phyloP scores from a whole-genome alignment of 2,113 vertebrate genomes.

The Cyprinodon variegatus region DNA sequence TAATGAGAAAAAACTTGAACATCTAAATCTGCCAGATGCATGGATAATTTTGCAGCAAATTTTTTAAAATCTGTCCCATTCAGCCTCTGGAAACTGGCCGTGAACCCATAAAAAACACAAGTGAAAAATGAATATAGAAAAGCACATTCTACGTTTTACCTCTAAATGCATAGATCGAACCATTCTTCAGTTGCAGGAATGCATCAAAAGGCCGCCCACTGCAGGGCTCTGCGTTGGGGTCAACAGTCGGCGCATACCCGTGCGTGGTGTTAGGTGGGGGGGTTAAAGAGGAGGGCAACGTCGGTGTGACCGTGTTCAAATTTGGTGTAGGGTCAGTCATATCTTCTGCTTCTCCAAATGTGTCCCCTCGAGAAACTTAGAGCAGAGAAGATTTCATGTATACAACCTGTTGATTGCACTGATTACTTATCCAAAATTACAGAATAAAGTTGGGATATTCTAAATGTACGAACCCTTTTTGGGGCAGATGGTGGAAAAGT shows the following conservation, averaged over 20 bases:
- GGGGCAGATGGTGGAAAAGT: slow-evolving; percentile 83
- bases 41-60: too few species aligned
- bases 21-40: neutral
- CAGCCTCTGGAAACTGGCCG: too few species aligned
- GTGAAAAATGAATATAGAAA: neutral
- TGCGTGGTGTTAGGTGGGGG: neutral
- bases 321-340: neutral
- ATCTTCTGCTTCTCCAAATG: slow-evolving; percentile 49
- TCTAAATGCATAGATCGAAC: slow-evolving; percentile 92
- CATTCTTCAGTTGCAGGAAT: slow-evolving; percentile 93
- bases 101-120: neutral
- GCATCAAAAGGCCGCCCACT: slow-evolving; percentile 88
- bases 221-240: slow-evolving; percentile 74
- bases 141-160: slow-evolving; percentile 72
- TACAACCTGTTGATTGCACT: neutral
- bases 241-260: neutral
- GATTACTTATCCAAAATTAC: neutral
- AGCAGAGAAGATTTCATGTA: neutral
- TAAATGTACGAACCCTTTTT: slow-evolving; percentile 79
- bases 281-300: neutral
- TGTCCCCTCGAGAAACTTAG: slow-evolving; percentile 72
- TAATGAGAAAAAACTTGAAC: neutral
- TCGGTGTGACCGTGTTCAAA: neutral
- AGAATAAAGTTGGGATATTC: neutral
- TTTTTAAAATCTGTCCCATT: too few species aligned